phyloP scores from a whole-genome alignment of 2,888 invertebrate genomes.

The Ptilodon capucinus region DNA sequence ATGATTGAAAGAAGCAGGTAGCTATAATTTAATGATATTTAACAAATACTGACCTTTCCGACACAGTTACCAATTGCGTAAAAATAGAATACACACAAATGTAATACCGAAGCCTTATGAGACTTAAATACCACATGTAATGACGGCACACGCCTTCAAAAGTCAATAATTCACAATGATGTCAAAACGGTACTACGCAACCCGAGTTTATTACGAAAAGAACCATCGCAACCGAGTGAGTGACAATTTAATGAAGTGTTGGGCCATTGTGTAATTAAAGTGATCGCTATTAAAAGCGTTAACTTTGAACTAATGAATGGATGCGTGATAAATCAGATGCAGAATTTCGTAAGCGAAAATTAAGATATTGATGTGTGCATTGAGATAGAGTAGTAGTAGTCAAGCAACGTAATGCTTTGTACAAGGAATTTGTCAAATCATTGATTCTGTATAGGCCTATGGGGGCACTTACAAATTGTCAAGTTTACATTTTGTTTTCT shows the following conservation, averaged over 20 bases:
- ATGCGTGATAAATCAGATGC: conserved; percentile 48
- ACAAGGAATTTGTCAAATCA: conserved; percentile 9
- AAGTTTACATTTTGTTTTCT: no score
- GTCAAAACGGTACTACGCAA: conserved; percentile 49
- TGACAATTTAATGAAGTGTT: conserved; percentile 79
- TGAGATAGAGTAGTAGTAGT: conserved; percentile 29
- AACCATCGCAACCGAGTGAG: conserved; percentile 52
- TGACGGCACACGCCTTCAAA: conserved; percentile 26
- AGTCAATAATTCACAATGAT: conserved; percentile 50
- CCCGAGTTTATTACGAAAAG: conserved; percentile 52
- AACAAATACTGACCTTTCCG: neutral
- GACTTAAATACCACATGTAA: conserved; percentile 20
- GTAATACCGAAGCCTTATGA: conserved; percentile 17
- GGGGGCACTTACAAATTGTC: no score
- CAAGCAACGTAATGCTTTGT: conserved; percentile 17
- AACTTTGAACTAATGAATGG: conserved; percentile 62
- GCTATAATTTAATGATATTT: no score
- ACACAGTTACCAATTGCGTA: neutral
- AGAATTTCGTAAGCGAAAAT: conserved; percentile 45
- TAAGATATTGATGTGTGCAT: conserved; percentile 43
- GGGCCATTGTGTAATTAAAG: conserved; percentile 72
- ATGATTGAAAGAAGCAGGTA: no score
- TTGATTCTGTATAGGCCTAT: no score
- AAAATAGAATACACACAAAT: conserved; percentile 12
- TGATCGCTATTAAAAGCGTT: conserved; percentile 63